phyloP scores from a whole-genome alignment of 1,140 invertebrate species.

The Harlomillsia oculata region DNA sequence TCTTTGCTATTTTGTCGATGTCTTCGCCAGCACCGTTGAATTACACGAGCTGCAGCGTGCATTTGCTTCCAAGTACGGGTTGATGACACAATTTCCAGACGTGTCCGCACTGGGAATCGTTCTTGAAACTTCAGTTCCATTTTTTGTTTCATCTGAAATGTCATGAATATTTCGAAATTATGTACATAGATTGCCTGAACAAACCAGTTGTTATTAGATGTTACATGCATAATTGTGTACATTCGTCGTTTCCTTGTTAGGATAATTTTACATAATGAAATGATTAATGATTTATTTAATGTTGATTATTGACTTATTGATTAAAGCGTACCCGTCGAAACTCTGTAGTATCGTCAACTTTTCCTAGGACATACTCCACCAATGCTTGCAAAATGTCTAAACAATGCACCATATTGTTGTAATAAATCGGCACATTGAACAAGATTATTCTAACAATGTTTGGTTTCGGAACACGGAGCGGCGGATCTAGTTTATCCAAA shows the following conservation, averaged over 20 bases:
- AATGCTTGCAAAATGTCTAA: slow-evolving; percentile 86
- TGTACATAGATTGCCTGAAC: slow-evolving; percentile 41
- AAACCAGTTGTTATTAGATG: too few species aligned
- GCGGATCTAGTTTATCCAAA: slow-evolving; percentile 84
- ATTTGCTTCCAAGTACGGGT: slow-evolving; percentile 89
- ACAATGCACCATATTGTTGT: slow-evolving; percentile 91
- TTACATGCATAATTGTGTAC: too few species aligned
- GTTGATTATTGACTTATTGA: too few species aligned
- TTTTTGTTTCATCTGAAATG: slow-evolving; percentile 57
- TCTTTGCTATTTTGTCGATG: too few species aligned
- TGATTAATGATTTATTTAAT: too few species aligned
- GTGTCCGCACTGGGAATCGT: slow-evolving; percentile 85
- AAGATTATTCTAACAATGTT: slow-evolving; percentile 89
- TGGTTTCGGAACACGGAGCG: slow-evolving; percentile 76
- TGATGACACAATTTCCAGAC: slow-evolving; percentile 82
- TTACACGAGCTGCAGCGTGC: slow-evolving; percentile 78
- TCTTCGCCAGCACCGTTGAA: slow-evolving; percentile 69
- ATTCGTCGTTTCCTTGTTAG: too few species aligned
- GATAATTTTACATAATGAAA: slow-evolving; percentile 40
- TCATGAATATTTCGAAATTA: too few species aligned
- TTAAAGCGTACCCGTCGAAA: slow-evolving; percentile 65
- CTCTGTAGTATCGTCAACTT: slow-evolving; percentile 88
- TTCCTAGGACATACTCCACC: slow-evolving; percentile 83
- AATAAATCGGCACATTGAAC: slow-evolving; percentile 89
- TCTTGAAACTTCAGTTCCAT: slow-evolving; percentile 94